These are phyloP conservation scores for Malacoraja senta DNA, from an alignment of 2,797 vertebrate species.

Conservation along the genomic window DNA sequence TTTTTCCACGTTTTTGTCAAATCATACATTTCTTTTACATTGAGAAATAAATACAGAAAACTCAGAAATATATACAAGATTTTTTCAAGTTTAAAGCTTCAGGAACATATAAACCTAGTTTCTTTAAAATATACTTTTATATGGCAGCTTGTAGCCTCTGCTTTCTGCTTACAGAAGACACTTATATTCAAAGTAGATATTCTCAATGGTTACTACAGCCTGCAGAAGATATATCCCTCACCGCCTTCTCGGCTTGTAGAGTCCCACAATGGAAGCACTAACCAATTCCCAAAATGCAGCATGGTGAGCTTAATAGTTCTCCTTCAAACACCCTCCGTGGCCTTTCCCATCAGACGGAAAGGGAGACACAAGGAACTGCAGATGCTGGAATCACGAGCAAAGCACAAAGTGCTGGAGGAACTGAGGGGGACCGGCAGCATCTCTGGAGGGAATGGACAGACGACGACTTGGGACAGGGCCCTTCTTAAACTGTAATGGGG, in stretches of 20 bases:
- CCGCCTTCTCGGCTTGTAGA: background rate
- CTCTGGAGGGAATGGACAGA: too few relatives aligned
- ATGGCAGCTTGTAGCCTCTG: conserved; percentile 48
- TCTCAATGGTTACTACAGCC: background rate
- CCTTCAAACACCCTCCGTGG: background rate
- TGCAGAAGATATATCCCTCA: background rate
- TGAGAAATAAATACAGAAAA: conserved; percentile 57
- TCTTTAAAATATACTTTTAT: conserved; percentile 40
- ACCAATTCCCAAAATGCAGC: background rate
- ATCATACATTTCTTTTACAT: conserved; percentile 43
- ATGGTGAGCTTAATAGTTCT: background rate
- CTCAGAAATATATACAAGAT: conserved; percentile 48
- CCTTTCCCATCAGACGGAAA: background rate
- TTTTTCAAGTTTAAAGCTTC: conserved; percentile 64
- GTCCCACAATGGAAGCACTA: background rate
- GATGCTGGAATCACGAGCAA: too few relatives aligned
- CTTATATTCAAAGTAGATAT: background rate
- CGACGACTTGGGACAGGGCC: too few relatives aligned
- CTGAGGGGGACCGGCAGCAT: too few relatives aligned
- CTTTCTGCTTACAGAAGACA: conserved; percentile 31
- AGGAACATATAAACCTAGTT: conserved; percentile 46
- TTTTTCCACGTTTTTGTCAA: conserved; percentile 51
- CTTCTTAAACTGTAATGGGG: too few relatives aligned
- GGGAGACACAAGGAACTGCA: too few relatives aligned
- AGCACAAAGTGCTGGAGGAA: too few relatives aligned